Conservation (phyloP, 2,888 invertebrate species). For the Drosophila gaucha region DNA sequence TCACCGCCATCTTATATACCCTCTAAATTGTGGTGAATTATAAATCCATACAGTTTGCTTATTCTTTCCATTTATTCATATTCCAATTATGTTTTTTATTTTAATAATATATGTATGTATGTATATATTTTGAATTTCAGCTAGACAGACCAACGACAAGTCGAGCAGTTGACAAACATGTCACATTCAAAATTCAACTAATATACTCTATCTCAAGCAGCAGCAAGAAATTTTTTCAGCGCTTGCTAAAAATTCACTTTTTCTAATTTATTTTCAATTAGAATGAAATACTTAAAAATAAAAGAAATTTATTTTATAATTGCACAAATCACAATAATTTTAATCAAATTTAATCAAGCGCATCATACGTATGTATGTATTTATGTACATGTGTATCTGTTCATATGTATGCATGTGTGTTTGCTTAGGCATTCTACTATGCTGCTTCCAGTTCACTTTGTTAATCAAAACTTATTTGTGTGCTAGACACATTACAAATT, state of each 20-base stretch:
- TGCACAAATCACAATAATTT: neutral
- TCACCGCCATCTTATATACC: neutral
- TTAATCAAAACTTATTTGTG: conserved; percentile 15
- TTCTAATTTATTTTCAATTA: neutral
- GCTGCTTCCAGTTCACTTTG: neutral
- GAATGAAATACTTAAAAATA: neutral
- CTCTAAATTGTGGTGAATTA: neutral
- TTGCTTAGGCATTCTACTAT: neutral
- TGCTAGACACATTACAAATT: conserved; percentile 11
- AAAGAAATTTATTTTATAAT: neutral
- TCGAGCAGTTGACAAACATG: no score
- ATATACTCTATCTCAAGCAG: no score
- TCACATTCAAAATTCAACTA: no score
- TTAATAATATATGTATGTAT: no score
- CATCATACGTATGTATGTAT: neutral
- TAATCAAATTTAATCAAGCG: conserved; percentile 4
- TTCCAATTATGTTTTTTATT: neutral
- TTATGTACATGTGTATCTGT: neutral
- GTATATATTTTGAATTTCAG: no score
- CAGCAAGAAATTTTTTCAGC: neutral
- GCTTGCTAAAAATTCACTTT: neutral
- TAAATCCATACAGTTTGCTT: no score
- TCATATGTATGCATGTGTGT: neutral
- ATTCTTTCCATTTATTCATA: neutral
- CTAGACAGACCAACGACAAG: no score